Evolutionary conservation across 2,113 vertebrate genomes (phyloP).

Genomic region (Dipodomys stephensi): DNA sequence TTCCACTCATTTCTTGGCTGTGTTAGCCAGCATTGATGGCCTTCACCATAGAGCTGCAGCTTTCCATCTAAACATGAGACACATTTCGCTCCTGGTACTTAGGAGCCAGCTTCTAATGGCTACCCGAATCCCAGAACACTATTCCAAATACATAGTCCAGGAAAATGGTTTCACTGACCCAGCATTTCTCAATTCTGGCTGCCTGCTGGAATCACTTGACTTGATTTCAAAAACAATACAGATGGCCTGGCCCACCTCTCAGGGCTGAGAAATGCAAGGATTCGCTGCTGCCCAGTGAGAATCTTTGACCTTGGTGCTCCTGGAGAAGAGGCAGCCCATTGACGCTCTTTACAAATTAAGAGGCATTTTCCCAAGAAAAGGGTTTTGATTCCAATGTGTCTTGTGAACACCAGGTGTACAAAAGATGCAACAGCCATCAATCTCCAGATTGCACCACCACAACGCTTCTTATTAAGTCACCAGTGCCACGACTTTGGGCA

Average conservation of each 20-base stretch:
- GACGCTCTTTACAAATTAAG: background rate
- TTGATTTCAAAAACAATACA: background rate
- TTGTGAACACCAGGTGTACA: background rate
- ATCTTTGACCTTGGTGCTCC: background rate
- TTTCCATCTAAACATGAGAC: background rate
- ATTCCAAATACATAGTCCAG: constrained; percentile 8
- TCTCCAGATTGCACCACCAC: background rate
- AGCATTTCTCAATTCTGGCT: background rate
- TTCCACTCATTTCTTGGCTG: background rate
- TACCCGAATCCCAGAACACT: background rate
- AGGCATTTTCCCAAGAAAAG: background rate
- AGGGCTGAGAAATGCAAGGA: background rate
- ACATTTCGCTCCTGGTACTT: background rate
- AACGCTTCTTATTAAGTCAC: background rate
- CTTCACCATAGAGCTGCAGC: background rate
- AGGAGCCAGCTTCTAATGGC: background rate
- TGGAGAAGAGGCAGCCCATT: too few relatives aligned
- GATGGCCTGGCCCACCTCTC: too few relatives aligned
- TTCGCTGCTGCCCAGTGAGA: background rate
- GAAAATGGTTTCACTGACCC: background rate
- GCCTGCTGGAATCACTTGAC: background rate
- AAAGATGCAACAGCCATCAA: background rate
- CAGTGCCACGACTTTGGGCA: background rate
- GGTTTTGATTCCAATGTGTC: background rate
- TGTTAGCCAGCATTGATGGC: fast-evolving